Evolutionary conservation across 1,140 invertebrate genomes (phyloP).

Genomic region (Platyura marginata): DNA sequence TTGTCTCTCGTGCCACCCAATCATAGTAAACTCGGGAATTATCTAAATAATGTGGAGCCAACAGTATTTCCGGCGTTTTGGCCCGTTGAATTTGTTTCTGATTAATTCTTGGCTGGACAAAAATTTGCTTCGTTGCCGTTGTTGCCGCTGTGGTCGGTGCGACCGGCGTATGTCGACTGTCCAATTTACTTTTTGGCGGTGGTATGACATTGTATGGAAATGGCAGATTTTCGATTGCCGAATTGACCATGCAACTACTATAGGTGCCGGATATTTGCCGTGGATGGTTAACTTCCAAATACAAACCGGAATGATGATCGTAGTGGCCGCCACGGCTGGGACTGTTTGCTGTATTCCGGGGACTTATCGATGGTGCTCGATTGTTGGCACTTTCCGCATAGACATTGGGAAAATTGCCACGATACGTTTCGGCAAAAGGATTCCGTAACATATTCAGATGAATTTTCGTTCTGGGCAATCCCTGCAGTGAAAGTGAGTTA

Average conservation of each 20-base stretch:
- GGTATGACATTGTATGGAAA: conserved; percentile 12
- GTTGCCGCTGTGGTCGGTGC: not conserved
- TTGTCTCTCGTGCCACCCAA: conserved; percentile 24
- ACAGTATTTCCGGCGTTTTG: conserved; percentile 54
- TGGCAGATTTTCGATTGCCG: conserved; percentile 3
- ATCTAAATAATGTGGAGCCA: conserved; percentile 50
- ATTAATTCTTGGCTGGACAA: not conserved
- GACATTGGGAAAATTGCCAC: conserved; percentile 19
- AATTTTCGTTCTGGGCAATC: conserved; percentile 1
- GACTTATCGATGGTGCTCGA: conserved; percentile 13
- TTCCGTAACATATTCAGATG: conserved; percentile 4
- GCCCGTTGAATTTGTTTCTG: conserved; percentile 29
- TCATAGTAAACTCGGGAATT: conserved; percentile 26
- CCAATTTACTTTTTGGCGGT: conserved; percentile 11
- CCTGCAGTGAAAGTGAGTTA: conserved; percentile 3
- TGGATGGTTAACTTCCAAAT: conserved; percentile 2
- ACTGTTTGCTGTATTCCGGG: conserved; percentile 9
- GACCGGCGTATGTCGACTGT: conserved; percentile 1
- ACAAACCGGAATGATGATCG: not conserved
- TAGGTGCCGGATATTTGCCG: conserved; percentile 1
- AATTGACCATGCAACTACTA: not conserved
- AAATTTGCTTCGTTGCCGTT: not conserved
- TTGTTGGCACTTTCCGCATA: conserved; percentile 26
- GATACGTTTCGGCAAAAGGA: conserved; percentile 12
- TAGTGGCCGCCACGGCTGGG: conserved; percentile 4